phyloP scores from a whole-genome alignment of 30 jellyfish, hydroid and myxozoan species.

The Chironex yamaguchii region DNA sequence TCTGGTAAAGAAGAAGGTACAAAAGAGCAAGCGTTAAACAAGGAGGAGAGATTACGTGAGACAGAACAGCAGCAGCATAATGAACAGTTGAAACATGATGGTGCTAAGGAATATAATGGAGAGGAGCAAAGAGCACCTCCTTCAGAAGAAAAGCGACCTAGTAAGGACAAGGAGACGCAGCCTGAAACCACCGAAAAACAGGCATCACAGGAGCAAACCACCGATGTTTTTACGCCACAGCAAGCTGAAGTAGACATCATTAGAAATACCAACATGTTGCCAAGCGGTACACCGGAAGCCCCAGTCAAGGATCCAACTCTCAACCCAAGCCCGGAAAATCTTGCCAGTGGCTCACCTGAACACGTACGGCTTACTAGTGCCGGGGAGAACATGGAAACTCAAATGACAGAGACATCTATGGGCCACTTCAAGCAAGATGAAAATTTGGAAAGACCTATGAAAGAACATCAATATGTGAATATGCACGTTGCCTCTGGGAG shows the following conservation, averaged over 20 bases:
- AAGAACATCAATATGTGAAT: neutral
- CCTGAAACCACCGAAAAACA: too few species aligned
- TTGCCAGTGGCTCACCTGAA: too few species aligned
- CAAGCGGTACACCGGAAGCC: neutral
- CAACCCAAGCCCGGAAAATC: neutral
- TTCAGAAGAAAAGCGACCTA: neutral
- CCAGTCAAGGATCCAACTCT: neutral
- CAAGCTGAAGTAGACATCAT: too few species aligned
- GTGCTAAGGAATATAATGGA: neutral
- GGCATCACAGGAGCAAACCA: too few species aligned
- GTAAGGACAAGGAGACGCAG: neutral
- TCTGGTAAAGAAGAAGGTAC: neutral
- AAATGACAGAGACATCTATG: too few species aligned
- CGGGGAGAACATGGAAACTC: slow-evolving; percentile 26
- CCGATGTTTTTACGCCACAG: too few species aligned
- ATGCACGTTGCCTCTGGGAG: neutral
- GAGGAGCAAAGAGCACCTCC: too few species aligned
- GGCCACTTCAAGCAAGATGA: too few species aligned
- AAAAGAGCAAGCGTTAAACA: neutral
- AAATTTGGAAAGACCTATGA: too few species aligned
- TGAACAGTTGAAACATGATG: neutral
- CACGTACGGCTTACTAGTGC: too few species aligned
- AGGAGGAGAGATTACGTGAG: neutral
- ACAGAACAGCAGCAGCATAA: neutral
- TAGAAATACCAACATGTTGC: too few species aligned